Conservation (phyloP, 2,113 vertebrate species). For the Brienomyrus brachyistius region DNA sequence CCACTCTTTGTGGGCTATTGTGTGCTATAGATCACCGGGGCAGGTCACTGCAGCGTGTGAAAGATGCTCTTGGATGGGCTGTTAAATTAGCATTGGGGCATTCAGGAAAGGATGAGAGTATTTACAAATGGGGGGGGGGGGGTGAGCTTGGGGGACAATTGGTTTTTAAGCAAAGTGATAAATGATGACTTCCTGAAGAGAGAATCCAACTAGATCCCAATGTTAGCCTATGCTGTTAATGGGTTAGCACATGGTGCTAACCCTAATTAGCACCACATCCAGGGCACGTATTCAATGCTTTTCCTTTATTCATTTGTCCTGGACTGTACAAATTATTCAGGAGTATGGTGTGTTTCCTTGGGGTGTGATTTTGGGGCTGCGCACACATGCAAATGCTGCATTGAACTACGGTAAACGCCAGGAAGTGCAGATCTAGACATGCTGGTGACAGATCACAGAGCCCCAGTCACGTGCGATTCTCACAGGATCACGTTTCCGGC, state of each 20-base stretch:
- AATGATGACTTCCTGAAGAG: conserved; percentile 55
- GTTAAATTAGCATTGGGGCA: conserved; percentile 35
- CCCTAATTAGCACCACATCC: not conserved
- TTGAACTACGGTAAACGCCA: not conserved
- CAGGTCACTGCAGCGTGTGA: conserved; percentile 27
- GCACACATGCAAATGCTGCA: not conserved
- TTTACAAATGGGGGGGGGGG: conserved; percentile 36
- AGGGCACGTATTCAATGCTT: not conserved
- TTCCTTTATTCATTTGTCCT: not conserved
- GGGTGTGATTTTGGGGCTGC: not conserved
- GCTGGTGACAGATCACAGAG: not conserved
- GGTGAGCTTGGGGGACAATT: conserved; percentile 46
- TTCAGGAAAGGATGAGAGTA: conserved; percentile 42
- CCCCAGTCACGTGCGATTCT: not conserved
- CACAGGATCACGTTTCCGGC: not conserved
- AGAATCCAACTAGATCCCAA: conserved; percentile 41
- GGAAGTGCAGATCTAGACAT: not conserved
- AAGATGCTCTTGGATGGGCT: conserved; percentile 24
- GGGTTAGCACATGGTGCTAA: not conserved
- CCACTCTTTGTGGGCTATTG: conserved; percentile 30
- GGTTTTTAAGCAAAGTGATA: conserved; percentile 42
- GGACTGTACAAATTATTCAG: not conserved
- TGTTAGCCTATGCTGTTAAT: conserved; percentile 8
- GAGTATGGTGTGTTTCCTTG: not conserved
- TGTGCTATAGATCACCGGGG: conserved; percentile 16